Conservation (phyloP, 1,140 invertebrate species). For the Neoseiulus cucumeris region DNA sequence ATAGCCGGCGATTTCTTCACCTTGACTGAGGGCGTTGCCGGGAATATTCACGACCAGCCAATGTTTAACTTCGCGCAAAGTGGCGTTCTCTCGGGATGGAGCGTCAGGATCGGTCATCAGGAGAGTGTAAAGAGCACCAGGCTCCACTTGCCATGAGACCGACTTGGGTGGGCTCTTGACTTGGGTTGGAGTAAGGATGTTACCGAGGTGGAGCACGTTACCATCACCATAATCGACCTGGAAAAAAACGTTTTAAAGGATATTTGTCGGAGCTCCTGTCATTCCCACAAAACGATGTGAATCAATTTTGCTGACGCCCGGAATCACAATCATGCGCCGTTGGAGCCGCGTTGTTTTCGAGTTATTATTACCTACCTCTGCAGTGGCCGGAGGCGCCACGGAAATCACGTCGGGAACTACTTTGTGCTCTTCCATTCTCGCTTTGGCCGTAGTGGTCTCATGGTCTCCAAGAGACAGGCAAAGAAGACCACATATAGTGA, state of each 20-base stretch:
- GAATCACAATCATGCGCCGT: too few species aligned
- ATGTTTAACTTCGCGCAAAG: conserved; percentile 24
- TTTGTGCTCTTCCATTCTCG: not conserved
- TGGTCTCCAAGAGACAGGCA: not conserved
- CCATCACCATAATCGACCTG: conserved; percentile 17
- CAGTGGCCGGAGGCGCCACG: not conserved
- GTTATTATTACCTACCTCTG: not conserved
- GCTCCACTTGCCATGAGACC: conserved; percentile 23
- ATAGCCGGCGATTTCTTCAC: conserved; percentile 24
- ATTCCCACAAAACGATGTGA: too few species aligned
- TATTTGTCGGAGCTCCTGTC: too few species aligned
- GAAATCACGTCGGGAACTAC: not conserved
- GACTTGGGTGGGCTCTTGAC: not conserved
- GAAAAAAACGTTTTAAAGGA: not conserved
- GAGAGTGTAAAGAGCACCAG: conserved; percentile 40
- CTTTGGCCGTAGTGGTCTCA: not conserved
- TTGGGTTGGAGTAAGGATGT: conserved; percentile 1
- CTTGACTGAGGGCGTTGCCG: conserved; percentile 22
- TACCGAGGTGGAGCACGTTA: conserved; percentile 15
- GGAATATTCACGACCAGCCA: conserved; percentile 28
- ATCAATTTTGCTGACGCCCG: too few species aligned
- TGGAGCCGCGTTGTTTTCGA: too few species aligned
- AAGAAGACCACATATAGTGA: not conserved
- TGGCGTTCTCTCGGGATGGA: conserved; percentile 23
- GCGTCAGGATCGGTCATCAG: conserved; percentile 41